Evolutionary conservation across 1,140 invertebrate genomes (phyloP), one percentile per base, ranked within the genome.

Genomic region (Thalassaphorura encarpata): DNA sequence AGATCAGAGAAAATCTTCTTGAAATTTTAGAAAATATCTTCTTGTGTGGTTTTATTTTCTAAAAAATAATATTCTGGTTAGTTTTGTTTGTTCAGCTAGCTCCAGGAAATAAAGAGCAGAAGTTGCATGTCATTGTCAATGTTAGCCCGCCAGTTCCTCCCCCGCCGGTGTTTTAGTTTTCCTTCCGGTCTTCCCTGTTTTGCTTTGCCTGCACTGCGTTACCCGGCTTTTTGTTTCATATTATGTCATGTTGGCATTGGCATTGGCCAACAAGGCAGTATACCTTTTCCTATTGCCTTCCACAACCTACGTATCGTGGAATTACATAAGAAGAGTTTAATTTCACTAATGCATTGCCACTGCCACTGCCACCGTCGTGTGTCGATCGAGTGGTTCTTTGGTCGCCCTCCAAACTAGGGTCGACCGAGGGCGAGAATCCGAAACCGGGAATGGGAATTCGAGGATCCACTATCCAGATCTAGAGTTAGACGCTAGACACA

Each of bases 311-410:
- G 31, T 16, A 33, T 8, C 31, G 31, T 6, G 6, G 16, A 16
- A 43, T 43, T 43, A 18, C 41, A 43, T 43, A 43, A 43, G 41
- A 43, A 5, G 41, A 43, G 8, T 43, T 43, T 43, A 43, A 43
- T 43, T 43, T 43, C 33, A 36, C 33, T 36, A 36, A 36, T 36
- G 33, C 33, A 36, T 36, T 36, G 11, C n/a, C 33, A 11, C 33
- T 36, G 11, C n/a, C 33, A n/a, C 33, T 36, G 11, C n/a, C 33
- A 11, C 33, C 33, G n/a, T 36, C n/a, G 33, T 36, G 11, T 36
- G 33, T 36, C 33, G 11, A 11, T 36, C 33, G 33, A n/a, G 33
- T 45, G 21, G 11, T 45, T 45, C 18, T 36, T 8, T n/a, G n/a
- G n/a, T n/a, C n/a, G n/a, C n/a, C n/a, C n/a, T n/a, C n/a, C n/a